Evolutionary conservation across 2,797 vertebrate species (phyloP).

Genomic region (Amniataba percoides): DNA sequence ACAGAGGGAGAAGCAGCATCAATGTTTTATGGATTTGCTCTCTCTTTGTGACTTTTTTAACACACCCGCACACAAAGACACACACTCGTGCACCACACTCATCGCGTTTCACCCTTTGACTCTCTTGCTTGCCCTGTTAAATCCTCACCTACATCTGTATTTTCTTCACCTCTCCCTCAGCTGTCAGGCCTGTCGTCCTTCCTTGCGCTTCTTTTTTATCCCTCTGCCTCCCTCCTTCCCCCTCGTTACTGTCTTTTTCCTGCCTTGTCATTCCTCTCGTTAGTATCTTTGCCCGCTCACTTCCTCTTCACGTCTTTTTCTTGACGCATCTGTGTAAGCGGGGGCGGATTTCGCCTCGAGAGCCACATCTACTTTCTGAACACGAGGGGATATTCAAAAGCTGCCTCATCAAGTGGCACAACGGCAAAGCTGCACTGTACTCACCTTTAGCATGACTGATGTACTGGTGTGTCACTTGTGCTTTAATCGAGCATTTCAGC

Average conservation of each 20-base stretch:
- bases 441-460: not conserved
- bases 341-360: slow-evolving; percentile 25
- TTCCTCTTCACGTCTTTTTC: slow-evolving; percentile 24
- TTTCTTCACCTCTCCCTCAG: slow-evolving; percentile 30
- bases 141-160: slow-evolving; percentile 41
- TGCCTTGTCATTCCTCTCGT: slow-evolving; percentile 16
- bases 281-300: not conserved
- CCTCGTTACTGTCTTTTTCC: slow-evolving; percentile 18
- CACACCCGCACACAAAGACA: not conserved
- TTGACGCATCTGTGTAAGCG: not conserved
- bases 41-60: slow-evolving; percentile 15
- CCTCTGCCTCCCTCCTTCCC: not conserved
- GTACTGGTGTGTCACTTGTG: not conserved
- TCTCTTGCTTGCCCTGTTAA: slow-evolving; percentile 45
- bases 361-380: slow-evolving; percentile 28
- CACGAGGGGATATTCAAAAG: slow-evolving; percentile 30
- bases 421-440: not conserved
- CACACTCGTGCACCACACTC: slow-evolving; percentile 11
- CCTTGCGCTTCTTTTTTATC: not conserved
- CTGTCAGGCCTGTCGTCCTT: slow-evolving; percentile 44
- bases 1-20: slow-evolving; percentile 23
- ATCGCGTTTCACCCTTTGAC: slow-evolving; percentile 47
- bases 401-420: not conserved
- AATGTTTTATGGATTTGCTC: slow-evolving; percentile 55
- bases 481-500: not conserved